phyloP scores from a whole-genome alignment of 2,113 vertebrate genomes.

The Gyps fulvus region DNA sequence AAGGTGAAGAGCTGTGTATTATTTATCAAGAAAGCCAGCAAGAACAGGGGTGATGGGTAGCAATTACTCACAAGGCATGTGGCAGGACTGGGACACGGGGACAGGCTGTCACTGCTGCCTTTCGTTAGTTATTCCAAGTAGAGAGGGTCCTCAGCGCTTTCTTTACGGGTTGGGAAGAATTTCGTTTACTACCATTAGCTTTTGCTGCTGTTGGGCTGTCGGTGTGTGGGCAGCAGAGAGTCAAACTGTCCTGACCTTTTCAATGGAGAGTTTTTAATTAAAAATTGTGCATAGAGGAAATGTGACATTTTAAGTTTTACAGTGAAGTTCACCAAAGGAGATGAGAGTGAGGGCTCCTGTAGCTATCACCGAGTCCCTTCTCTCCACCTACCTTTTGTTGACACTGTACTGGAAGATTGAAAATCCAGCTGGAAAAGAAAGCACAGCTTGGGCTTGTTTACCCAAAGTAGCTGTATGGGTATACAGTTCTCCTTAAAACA shows the following conservation, averaged over 20 bases:
- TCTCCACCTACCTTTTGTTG: neutral
- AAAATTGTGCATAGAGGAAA: slow-evolving; percentile 21
- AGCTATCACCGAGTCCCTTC: neutral
- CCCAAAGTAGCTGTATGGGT: neutral
- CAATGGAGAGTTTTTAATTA: slow-evolving; percentile 52
- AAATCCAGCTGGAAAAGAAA: neutral
- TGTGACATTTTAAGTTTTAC: slow-evolving; percentile 39
- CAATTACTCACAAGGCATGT: neutral
- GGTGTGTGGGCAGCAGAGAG: neutral
- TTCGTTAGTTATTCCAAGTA: neutral
- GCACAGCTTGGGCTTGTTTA: neutral
- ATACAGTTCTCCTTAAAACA: neutral
- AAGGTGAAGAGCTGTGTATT: neutral
- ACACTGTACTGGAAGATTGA: neutral
- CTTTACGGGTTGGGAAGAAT: neutral
- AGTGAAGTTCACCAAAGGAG: slow-evolving; percentile 6
- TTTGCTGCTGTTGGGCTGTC: neutral
- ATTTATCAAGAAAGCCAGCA: neutral
- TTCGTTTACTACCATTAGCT: neutral
- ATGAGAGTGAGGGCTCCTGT: slow-evolving; percentile 24
- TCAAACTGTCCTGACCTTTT: slow-evolving; percentile 59
- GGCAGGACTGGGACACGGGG: neutral
- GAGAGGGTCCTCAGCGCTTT: neutral
- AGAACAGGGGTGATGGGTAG: neutral
- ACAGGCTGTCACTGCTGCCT: neutral